Percentiles rank a stretch among this genome's conserved stretches.
Evolutionary conservation across 92 coral and sea anemone genomes (phyloP).

Genomic region (Paragorgia papillata): DNA sequence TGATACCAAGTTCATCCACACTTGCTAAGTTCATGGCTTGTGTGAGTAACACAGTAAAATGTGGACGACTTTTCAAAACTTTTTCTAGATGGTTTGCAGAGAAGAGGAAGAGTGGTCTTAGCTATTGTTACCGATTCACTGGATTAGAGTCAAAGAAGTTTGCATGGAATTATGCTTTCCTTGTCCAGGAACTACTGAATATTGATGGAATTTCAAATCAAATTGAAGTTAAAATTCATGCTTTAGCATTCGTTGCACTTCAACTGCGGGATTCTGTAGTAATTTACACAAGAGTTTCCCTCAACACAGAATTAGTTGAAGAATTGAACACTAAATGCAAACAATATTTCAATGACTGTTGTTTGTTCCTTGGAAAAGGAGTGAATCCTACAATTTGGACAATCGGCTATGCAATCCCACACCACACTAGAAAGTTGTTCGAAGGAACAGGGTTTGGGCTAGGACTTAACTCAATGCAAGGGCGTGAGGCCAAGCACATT

Average conservation of each 20-base stretch:
- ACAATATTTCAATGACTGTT: slow-evolving; percentile 51
- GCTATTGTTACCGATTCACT: slow-evolving; percentile 60
- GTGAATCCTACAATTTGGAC: slow-evolving; percentile 67
- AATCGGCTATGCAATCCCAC: slow-evolving; percentile 65
- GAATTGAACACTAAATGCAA: slow-evolving; percentile 53
- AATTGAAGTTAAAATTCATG: slow-evolving; percentile 50
- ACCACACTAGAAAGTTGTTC: slow-evolving; percentile 56
- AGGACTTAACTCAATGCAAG: slow-evolving; percentile 70
- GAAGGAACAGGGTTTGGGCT: slow-evolving; percentile 59
- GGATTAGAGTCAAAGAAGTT: slow-evolving; percentile 64
- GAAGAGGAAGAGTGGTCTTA: slow-evolving; percentile 53
- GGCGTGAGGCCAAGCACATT: slow-evolving; percentile 65
- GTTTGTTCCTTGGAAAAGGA: slow-evolving; percentile 41
- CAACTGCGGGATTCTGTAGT: slow-evolving; percentile 59
- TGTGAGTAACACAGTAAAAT: slow-evolving; percentile 50
- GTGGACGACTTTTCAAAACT: slow-evolving; percentile 55
- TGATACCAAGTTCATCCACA: slow-evolving; percentile 45
- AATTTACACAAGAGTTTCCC: slow-evolving; percentile 34
- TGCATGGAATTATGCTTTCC: slow-evolving; percentile 47
- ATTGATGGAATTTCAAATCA: slow-evolving; percentile 29
- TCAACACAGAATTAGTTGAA: slow-evolving; percentile 36
- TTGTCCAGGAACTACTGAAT: slow-evolving; percentile 52
- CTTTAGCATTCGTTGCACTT: slow-evolving; percentile 45
- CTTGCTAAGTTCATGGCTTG: slow-evolving; percentile 56
- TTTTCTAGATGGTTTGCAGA: slow-evolving; percentile 56